Evolutionary conservation across 2,113 vertebrate species (phyloP).

Genomic region (Oncorhynchus tshawytscha): DNA sequence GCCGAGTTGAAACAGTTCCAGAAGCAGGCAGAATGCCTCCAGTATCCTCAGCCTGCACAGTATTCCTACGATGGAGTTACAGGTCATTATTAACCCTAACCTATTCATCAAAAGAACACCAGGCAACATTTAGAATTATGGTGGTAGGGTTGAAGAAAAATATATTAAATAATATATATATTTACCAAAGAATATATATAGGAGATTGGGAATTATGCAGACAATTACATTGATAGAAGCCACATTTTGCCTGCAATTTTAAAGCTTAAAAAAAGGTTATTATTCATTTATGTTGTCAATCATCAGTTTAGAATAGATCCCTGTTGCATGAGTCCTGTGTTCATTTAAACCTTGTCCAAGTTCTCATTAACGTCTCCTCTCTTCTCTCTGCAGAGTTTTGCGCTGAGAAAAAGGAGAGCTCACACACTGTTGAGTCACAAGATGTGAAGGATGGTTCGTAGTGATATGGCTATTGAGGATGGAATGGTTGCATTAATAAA

Average conservation of each 20-base stretch:
- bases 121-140: background rate
- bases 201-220: too few species aligned
- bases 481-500: too few species aligned
- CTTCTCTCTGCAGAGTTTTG: background rate
- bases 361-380: too few species aligned
- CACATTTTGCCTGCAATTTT: too few species aligned
- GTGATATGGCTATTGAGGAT: background rate
- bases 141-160: background rate
- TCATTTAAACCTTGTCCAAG: too few species aligned
- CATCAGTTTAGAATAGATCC: too few species aligned
- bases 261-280: too few species aligned
- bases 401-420: background rate
- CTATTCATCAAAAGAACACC: background rate
- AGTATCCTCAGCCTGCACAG: conserved; percentile 1
- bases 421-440: background rate
- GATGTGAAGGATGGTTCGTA: background rate
- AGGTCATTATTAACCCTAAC: background rate
- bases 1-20: background rate
- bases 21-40: background rate
- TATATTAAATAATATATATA: too few species aligned
- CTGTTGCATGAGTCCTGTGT: too few species aligned
- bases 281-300: too few species aligned
- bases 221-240: too few species aligned
- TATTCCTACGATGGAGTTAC: background rate
- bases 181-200: too few species aligned